These are phyloP conservation scores for Sarcoramphus papa DNA, from an alignment of 2,797 vertebrate species.

Conservation along the genomic window DNA sequence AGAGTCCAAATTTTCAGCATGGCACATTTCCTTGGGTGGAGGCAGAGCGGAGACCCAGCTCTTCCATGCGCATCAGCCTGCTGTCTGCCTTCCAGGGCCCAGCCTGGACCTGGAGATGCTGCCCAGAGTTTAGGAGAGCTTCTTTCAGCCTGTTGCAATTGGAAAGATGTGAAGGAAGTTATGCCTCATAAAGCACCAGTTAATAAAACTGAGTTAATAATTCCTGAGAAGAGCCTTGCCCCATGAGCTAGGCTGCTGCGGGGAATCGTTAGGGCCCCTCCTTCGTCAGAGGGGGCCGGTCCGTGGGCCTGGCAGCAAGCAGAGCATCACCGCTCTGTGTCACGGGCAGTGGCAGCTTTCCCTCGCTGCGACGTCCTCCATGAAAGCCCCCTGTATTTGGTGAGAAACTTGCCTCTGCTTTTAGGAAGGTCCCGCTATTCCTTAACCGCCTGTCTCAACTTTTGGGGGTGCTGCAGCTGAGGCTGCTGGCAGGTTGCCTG, in stretches of 20 bases:
- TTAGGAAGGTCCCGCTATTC: neutral
- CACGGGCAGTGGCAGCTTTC: neutral
- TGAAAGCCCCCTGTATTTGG: neutral
- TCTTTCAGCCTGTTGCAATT: neutral
- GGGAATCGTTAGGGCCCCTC: neutral
- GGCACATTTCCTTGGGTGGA: neutral
- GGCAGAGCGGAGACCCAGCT: neutral
- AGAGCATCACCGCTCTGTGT: neutral
- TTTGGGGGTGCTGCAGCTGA: neutral
- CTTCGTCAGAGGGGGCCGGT: neutral
- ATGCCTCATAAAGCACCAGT: neutral
- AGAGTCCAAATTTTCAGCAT: neutral
- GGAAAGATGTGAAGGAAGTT: neutral
- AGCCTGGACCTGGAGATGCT: neutral
- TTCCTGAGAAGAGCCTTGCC: neutral
- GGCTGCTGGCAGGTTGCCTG: neutral
- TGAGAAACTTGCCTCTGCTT: neutral
- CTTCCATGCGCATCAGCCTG: neutral
- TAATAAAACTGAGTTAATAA: constrained; percentile 8
- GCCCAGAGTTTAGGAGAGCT: neutral
- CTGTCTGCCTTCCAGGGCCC: neutral
- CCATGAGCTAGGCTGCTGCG: neutral
- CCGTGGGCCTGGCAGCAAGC: neutral
- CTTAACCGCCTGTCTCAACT: rapidly evolving
- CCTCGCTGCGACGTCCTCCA: rapidly evolving